Percentiles rank a stretch among this genome's conserved stretches.
Conservation (phyloP, 2,888 invertebrate genomes). For the Chrysolina americana region DNA sequence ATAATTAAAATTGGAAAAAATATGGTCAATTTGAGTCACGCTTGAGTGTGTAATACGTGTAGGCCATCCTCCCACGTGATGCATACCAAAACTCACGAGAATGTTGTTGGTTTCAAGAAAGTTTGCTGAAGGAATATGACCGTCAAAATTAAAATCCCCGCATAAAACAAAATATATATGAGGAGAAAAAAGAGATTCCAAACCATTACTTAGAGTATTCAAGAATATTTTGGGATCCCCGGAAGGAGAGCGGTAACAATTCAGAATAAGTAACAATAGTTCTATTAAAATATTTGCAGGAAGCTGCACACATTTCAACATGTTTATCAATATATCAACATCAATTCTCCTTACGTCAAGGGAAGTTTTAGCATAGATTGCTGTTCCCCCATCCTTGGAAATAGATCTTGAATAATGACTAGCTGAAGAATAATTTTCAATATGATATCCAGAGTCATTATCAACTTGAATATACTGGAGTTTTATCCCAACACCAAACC, state of each 20-base stretch:
- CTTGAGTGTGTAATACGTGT: background rate
- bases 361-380: background rate
- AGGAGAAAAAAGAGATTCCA: too few species aligned
- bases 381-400: background rate
- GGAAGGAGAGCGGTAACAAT: too few species aligned
- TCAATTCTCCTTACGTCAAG: background rate
- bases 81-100: background rate
- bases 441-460: background rate
- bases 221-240: too few species aligned
- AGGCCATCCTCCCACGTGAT: background rate
- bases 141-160: too few species aligned
- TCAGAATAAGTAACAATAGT: too few species aligned
- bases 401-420: background rate
- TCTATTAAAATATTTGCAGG: background rate
- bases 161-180: too few species aligned
- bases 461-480: too few species aligned
- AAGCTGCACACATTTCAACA: background rate
- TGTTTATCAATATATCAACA: background rate
- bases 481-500: too few species aligned
- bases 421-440: background rate
- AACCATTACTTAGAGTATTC: too few species aligned
- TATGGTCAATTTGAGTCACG: too few species aligned
- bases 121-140: too few species aligned
- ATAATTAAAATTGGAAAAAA: background rate
- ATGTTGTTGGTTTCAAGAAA: background rate